phyloP scores from a whole-genome alignment of 2,797 vertebrate genomes.

The Anolis apletophallus region DNA sequence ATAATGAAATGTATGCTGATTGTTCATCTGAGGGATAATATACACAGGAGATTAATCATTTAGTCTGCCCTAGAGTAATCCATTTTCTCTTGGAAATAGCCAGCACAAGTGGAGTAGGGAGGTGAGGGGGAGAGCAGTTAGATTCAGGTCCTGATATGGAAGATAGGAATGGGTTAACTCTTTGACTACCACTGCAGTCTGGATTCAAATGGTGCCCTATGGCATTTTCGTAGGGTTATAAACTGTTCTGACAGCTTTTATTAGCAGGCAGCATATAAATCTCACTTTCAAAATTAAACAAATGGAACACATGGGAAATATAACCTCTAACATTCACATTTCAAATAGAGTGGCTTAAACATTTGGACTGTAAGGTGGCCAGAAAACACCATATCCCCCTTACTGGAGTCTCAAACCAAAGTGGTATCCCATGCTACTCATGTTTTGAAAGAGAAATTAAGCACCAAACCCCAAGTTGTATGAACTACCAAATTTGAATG shows the following conservation, averaged over 20 bases:
- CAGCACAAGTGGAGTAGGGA: neutral
- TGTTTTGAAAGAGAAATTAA: neutral
- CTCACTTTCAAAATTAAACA: neutral
- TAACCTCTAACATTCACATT: too few relatives aligned
- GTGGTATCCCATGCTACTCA: neutral
- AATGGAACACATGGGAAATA: neutral
- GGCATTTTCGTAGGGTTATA: neutral
- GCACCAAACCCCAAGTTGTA: neutral
- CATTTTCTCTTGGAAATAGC: neutral
- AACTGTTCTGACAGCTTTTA: neutral
- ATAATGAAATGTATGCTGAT: constrained; percentile 1
- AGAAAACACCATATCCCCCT: neutral
- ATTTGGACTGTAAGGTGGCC: neutral
- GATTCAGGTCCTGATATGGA: neutral
- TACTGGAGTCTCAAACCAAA: neutral
- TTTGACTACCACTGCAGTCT: neutral
- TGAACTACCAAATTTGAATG: neutral
- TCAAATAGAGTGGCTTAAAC: too few relatives aligned
- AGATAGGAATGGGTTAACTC: neutral
- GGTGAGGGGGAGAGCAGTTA: neutral
- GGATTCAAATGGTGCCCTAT: neutral
- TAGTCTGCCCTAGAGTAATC: neutral
- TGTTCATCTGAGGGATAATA: neutral
- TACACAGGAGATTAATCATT: neutral
- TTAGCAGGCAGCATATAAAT: neutral